Base-by-base conservation (phyloP, 1,140 invertebrate species). In the Anoplophora glabripennis region DNA sequence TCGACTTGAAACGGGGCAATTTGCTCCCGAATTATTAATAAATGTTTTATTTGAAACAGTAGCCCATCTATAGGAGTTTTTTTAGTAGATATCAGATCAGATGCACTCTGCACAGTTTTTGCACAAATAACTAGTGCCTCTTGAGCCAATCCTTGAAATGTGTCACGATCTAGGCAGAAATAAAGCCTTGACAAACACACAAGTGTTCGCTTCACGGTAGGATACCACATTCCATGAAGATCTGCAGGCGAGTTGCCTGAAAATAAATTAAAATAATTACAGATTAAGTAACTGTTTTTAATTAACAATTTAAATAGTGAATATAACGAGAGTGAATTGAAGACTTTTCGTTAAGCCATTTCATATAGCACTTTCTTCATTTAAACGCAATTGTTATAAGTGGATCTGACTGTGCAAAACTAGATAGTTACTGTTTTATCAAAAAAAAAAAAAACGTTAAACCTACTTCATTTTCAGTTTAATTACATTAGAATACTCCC, bases 211-310 rank as follows among this genome's bases (percentile, higher is more conserved):
- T 96, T 81, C 0, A 99, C 94, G 0, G 93, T 96, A 0, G 97
- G 97, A 80, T 98, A 99, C 97, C 97, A 99, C 94, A 99, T 97
- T 0, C 96, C 97, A 78, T 99, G 97, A 7, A 98, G 78, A 81
- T 99, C 96, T 17, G 96, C 95, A 37, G 74, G 73, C 7, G 73
- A 74, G 69, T 76, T 75, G 40, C 54, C 68, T 53, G 8, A 44
- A 53, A 53, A 21, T 55, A 49, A 41, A 28, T 28, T 28, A 28
- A n/a, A n/a, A n/a, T n/a, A n/a, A n/a, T n/a, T n/a, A n/a, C n/a
- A n/a, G n/a, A n/a, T n/a, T n/a, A n/a, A n/a, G n/a, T n/a, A n/a
- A n/a, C n/a, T n/a, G n/a, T n/a, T n/a, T n/a, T n/a, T n/a, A n/a
- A n/a, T n/a, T n/a, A n/a, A n/a, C n/a, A n/a, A n/a, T n/a, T n/a